These are phyloP conservation scores for Pygocentrus nattereri DNA, from an alignment of 2,797 vertebrate genomes.

Conservation along the genomic window DNA sequence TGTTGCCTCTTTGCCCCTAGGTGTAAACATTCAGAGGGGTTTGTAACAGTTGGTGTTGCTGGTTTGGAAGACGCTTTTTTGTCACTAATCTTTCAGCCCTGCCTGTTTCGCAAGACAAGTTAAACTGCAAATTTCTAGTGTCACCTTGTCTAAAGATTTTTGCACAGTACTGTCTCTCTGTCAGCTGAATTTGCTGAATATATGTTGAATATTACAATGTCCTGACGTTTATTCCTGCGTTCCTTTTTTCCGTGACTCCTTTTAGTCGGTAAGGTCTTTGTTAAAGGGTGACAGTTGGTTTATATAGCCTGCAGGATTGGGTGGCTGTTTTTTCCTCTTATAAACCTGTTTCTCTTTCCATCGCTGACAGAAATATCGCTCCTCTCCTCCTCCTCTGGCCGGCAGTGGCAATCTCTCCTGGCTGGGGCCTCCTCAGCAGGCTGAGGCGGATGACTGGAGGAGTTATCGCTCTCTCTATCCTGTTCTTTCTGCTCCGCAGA, in stretches of 20 bases:
- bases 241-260: neutral
- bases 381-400: conserved; percentile 15
- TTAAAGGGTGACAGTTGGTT: conserved; percentile 5
- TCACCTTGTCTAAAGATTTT: no score
- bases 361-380: conserved; percentile 21
- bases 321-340: conserved; percentile 32
- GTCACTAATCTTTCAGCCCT: no score
- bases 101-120: no score
- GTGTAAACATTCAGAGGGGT: no score
- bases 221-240: neutral
- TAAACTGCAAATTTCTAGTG: no score
- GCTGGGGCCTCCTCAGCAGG: conserved; percentile 17
- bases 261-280: neutral
- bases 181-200: neutral
- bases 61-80: no score
- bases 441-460: conserved; percentile 27
- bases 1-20: no score
- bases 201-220: neutral
- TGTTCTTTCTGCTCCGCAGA: conserved; percentile 34
- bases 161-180: neutral
- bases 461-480: conserved; percentile 30
- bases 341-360: conserved; percentile 18
- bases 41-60: no score
- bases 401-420: conserved; percentile 18
- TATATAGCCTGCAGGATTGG: neutral